Evolutionary conservation across 2,797 vertebrate genomes (phyloP).

Genomic region (Thalassophryne amazonica): DNA sequence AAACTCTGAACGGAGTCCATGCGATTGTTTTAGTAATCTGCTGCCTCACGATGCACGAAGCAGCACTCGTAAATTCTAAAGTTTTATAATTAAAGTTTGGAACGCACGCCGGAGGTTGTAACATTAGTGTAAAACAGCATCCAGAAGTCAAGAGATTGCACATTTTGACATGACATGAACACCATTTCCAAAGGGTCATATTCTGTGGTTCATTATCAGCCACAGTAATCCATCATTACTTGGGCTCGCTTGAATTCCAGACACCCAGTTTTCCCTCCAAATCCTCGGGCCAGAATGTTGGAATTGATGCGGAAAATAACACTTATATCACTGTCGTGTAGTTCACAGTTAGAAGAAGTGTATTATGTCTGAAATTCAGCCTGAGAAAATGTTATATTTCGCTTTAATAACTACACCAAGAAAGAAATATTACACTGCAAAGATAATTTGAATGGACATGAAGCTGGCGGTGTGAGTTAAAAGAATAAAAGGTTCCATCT

Average conservation of each 20-base stretch:
- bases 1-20: too few species aligned
- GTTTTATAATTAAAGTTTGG: neutral
- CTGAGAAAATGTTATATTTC: slow-evolving; percentile 32
- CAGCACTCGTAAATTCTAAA: neutral
- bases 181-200: slow-evolving; percentile 32
- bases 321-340: slow-evolving; percentile 54
- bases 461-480: slow-evolving; percentile 20
- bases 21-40: too few species aligned
- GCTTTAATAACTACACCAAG: slow-evolving; percentile 48
- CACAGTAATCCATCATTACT: slow-evolving; percentile 51
- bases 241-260: slow-evolving; percentile 31
- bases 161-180: slow-evolving; percentile 18
- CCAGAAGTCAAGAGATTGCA: slow-evolving; percentile 11
- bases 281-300: slow-evolving; percentile 42
- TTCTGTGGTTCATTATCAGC: slow-evolving; percentile 53
- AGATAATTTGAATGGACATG: slow-evolving; percentile 48
- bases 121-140: neutral
- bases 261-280: slow-evolving; percentile 51
- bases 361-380: slow-evolving; percentile 42
- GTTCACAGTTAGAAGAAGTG: slow-evolving; percentile 40
- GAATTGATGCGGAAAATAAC: slow-evolving; percentile 56
- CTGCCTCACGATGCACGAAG: neutral
- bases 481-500: slow-evolving; percentile 17
- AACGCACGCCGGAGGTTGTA: neutral
- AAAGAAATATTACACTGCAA: slow-evolving; percentile 39